Conservation (phyloP, 2,888 invertebrate genomes). For the Pedicia rivosa region DNA sequence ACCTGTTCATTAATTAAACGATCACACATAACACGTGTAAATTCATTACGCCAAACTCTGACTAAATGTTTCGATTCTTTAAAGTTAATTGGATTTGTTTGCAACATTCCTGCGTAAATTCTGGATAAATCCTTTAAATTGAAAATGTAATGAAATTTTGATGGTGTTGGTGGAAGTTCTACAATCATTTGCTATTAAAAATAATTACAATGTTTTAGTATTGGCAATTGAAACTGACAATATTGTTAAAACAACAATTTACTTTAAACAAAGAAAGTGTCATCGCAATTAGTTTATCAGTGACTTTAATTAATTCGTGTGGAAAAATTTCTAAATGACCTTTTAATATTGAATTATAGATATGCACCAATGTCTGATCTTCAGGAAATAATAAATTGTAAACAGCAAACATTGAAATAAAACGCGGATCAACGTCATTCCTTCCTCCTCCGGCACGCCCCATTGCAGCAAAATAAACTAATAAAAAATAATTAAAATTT, state of each 20-base stretch:
- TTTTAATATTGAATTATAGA: slow-evolving; percentile 64
- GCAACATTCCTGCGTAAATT: slow-evolving; percentile 64
- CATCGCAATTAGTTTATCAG: slow-evolving; percentile 52
- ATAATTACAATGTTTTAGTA: not conserved
- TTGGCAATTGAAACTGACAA: not conserved
- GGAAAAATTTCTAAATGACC: slow-evolving; percentile 63
- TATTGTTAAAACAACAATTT: slow-evolving; percentile 7
- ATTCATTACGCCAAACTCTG: slow-evolving; percentile 85
- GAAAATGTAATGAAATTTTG: slow-evolving; percentile 90
- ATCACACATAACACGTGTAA: slow-evolving; percentile 73
- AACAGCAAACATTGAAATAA: slow-evolving; percentile 78
- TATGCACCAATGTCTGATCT: slow-evolving; percentile 57
- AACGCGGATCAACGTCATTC: slow-evolving; percentile 80
- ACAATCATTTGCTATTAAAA: slow-evolving; percentile 43
- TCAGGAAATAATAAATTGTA: slow-evolving; percentile 77
- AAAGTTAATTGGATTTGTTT: slow-evolving; percentile 56
- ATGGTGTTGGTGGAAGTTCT: slow-evolving; percentile 78
- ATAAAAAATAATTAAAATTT: too few species aligned
- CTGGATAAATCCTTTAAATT: slow-evolving; percentile 82
- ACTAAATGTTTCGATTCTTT: slow-evolving; percentile 51
- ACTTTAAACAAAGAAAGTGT: slow-evolving; percentile 73
- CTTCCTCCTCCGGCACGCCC: slow-evolving; percentile 78
- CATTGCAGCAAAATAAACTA: slow-evolving; percentile 69
- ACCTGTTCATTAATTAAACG: slow-evolving; percentile 31
- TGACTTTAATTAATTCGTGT: slow-evolving; percentile 44